A percentile compares a stretch with the other conserved stretches of the same genome.
Conservation (phyloP, 1,140 invertebrate species). For the Polyergus mexicanus region DNA sequence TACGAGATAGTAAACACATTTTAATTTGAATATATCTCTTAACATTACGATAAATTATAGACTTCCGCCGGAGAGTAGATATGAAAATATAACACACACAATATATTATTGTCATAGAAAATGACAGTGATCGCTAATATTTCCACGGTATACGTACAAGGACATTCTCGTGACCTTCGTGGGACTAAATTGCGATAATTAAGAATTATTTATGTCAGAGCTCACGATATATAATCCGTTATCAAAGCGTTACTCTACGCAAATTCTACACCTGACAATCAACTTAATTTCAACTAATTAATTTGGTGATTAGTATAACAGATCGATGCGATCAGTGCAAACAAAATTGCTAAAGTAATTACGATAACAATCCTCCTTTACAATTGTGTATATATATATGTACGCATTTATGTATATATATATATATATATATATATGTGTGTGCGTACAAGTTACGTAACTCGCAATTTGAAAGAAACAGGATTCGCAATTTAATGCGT, state of each 20-base stretch:
- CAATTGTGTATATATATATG: background rate
- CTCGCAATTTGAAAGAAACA: constrained; percentile 48
- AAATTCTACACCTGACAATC: background rate
- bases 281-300: constrained; percentile 39
- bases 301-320: constrained; percentile 30
- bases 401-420: no score
- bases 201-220: constrained; percentile 14
- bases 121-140: constrained; percentile 48
- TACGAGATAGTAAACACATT: background rate
- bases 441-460: constrained; percentile 28
- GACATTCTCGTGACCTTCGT: constrained; percentile 38
- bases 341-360: constrained; percentile 36
- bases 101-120: constrained; percentile 34
- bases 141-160: constrained; percentile 20
- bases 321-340: background rate
- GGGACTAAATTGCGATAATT: constrained; percentile 32
- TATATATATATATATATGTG: background rate
- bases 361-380: constrained; percentile 35
- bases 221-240: background rate
- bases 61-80: constrained; percentile 31
- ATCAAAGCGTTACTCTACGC: constrained; percentile 18
- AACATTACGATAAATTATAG: constrained; percentile 17
- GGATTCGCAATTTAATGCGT: constrained; percentile 55
- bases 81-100: constrained; percentile 36
- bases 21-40: constrained; percentile 2